Percentiles rank a stretch among this genome's conserved stretches.
phyloP scores from a whole-genome alignment of 2,888 invertebrate genomes.

The Aromia moschata region DNA sequence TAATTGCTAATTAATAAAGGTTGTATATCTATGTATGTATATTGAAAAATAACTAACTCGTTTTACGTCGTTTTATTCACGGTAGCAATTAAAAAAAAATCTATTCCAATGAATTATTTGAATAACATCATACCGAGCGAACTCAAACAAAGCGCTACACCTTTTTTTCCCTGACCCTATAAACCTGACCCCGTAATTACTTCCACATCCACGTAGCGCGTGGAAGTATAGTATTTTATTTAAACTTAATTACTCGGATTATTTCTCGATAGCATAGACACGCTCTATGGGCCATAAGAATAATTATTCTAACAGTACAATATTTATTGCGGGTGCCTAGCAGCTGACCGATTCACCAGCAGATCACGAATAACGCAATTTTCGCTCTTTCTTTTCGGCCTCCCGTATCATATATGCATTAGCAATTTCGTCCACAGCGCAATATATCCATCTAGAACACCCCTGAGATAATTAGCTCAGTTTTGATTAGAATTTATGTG shows the following conservation, averaged over 20 bases:
- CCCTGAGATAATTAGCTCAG: conserved; percentile 16
- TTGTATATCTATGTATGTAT: too few species aligned
- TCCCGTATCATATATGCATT: neutral
- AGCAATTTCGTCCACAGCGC: conserved; percentile 4
- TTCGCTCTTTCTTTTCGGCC: conserved; percentile 2
- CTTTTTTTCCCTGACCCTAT: neutral
- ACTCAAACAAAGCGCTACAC: neutral
- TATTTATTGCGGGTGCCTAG: neutral
- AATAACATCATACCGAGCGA: neutral
- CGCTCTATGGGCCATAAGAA: neutral
- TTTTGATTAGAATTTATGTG: conserved; percentile 8
- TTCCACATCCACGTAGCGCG: too few species aligned
- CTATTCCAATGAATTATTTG: too few species aligned
- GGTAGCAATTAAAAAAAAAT: too few species aligned
- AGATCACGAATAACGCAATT: neutral
- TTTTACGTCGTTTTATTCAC: too few species aligned
- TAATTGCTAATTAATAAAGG: too few species aligned
- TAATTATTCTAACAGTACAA: conserved; percentile 16
- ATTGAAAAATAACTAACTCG: too few species aligned
- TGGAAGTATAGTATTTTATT: too few species aligned
- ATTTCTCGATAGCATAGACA: neutral
- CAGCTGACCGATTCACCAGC: neutral
- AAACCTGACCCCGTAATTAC: neutral
- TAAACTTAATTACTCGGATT: neutral
- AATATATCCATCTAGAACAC: neutral